phyloP scores from a whole-genome alignment of 2,113 vertebrate species.

The Proteles cristata region DNA sequence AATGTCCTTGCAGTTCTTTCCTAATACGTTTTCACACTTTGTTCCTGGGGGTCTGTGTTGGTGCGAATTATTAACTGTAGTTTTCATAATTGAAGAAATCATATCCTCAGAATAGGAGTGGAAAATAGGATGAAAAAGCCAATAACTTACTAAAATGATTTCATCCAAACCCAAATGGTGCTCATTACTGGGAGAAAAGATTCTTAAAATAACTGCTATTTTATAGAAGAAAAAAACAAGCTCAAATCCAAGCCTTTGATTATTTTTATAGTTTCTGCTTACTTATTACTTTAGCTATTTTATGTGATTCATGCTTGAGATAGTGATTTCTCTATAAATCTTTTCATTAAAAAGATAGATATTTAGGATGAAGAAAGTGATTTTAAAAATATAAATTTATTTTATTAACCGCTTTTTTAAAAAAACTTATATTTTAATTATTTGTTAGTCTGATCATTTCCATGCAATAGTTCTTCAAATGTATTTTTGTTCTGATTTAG shows the following conservation, averaged over 20 bases:
- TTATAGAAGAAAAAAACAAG: constrained; percentile 26
- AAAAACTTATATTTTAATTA: neutral
- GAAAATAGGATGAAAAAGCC: neutral
- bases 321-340: neutral
- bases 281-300: constrained; percentile 22
- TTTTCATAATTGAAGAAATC: constrained; percentile 64
- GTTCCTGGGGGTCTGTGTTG: neutral
- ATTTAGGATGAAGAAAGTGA: neutral
- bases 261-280: neutral
- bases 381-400: neutral
- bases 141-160: constrained; percentile 42
- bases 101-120: neutral
- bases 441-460: neutral
- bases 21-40: constrained; percentile 51
- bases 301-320: neutral
- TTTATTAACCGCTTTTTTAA: neutral
- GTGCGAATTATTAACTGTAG: constrained; percentile 7
- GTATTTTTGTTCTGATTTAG: neutral
- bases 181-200: neutral
- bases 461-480: neutral
- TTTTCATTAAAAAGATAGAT: neutral
- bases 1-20: constrained; percentile 83
- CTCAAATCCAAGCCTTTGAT: neutral
- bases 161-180: constrained; percentile 26
- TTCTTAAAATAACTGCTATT: constrained; percentile 1